These are phyloP conservation scores for Microtus richardsoni DNA, from an alignment of 2,113 vertebrate genomes.

Conservation along the genomic window DNA sequence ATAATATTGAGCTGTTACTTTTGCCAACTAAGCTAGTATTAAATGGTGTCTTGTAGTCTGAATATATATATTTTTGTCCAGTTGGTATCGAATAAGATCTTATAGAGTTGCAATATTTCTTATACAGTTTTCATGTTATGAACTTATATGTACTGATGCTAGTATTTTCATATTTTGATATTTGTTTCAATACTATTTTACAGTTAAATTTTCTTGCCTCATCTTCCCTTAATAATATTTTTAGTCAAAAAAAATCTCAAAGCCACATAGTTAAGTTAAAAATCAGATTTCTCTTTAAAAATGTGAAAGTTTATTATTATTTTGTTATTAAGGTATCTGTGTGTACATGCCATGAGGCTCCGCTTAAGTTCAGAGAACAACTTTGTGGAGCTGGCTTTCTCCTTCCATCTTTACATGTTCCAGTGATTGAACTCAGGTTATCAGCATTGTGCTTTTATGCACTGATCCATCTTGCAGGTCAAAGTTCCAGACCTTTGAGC, in stretches of 20 bases:
- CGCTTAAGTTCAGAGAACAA: not conserved
- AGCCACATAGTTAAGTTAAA: not conserved
- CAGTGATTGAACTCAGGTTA: not conserved
- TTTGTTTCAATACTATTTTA: not conserved
- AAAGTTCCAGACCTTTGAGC: not conserved
- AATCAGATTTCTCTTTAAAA: not conserved
- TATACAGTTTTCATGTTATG: not conserved
- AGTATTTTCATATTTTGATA: not conserved
- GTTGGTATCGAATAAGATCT: not conserved
- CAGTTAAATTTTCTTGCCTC: not conserved
- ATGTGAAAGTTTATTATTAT: not conserved
- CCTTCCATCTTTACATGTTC: not conserved
- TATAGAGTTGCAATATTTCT: not conserved
- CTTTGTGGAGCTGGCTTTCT: not conserved
- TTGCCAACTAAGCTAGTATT: too few species aligned
- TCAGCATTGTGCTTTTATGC: not conserved
- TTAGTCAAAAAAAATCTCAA: not conserved
- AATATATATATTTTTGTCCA: too few species aligned
- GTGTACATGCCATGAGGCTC: not conserved
- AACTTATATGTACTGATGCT: not conserved
- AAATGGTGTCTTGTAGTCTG: too few species aligned
- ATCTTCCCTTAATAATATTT: constrained; percentile 32
- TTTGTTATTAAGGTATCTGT: not conserved
- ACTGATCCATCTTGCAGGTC: not conserved
- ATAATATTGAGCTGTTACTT: too few species aligned